Evolutionary conservation across 1,140 invertebrate genomes (phyloP).

Genomic region (Euwallacea similis): DNA sequence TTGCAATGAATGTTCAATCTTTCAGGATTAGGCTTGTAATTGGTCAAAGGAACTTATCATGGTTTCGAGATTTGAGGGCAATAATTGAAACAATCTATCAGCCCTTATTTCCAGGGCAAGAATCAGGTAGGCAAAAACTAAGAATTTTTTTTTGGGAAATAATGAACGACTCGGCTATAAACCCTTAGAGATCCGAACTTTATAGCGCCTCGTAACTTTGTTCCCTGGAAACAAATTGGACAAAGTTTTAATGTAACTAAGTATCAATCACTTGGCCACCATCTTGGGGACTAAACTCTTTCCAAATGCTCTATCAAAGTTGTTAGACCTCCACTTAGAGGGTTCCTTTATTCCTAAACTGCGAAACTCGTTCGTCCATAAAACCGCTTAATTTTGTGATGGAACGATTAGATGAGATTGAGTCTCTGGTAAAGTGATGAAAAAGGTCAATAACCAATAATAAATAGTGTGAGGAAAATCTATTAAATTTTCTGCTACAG

Average conservation of each 20-base stretch:
- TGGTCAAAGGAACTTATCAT: neutral
- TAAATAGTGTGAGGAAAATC: too few relatives aligned
- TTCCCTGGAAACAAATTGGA: slow-evolving; percentile 6
- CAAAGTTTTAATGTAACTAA: slow-evolving; percentile 25
- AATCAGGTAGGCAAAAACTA: too few relatives aligned
- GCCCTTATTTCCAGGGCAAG: neutral
- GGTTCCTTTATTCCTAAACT: slow-evolving; percentile 12
- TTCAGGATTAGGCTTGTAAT: slow-evolving; percentile 9
- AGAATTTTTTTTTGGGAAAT: too few relatives aligned
- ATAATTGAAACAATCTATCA: neutral
- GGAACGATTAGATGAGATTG: too few relatives aligned
- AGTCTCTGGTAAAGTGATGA: too few relatives aligned
- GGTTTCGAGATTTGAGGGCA: neutral
- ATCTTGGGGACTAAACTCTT: slow-evolving; percentile 19
- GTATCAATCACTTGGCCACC: slow-evolving; percentile 22
- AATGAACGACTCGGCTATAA: too few relatives aligned
- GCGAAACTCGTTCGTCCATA: neutral
- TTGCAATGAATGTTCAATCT: slow-evolving; percentile 17
- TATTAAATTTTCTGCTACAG: too few relatives aligned
- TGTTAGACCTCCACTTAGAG: slow-evolving; percentile 15
- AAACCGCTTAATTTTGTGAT: too few relatives aligned
- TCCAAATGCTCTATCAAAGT: slow-evolving; percentile 12
- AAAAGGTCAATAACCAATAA: too few relatives aligned
- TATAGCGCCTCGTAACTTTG: slow-evolving; percentile 3
- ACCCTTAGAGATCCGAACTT: neutral